Conservation (phyloP, 2,113 vertebrate species). For the Lipophrys pholis region DNA sequence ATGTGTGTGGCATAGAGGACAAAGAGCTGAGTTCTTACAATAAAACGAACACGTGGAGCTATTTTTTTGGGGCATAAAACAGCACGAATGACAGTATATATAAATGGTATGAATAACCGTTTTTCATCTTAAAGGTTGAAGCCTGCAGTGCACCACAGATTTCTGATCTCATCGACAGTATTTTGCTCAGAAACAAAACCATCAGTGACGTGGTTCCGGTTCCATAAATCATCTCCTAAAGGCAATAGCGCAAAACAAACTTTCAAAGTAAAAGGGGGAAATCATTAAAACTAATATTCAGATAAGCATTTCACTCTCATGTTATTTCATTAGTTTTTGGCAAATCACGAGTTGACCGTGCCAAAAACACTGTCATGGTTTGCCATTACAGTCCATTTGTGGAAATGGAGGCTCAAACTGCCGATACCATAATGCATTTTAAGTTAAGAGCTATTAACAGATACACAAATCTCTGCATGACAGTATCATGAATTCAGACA, state of each 20-base stretch:
- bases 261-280: no score
- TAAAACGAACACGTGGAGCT: neutral
- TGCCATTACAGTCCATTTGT: neutral
- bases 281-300: no score
- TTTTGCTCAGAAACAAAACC: slow-evolving; percentile 17
- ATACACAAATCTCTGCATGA: neutral
- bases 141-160: neutral
- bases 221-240: slow-evolving; percentile 17
- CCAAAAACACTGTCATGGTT: neutral
- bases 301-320: neutral
- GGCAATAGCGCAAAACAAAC: neutral
- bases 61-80: neutral
- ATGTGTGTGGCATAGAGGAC: neutral
- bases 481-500: no score
- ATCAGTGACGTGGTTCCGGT: slow-evolving; percentile 1
- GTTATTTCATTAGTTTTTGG: neutral
- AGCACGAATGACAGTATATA: neutral
- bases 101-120: neutral
- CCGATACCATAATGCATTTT: fast-evolving
- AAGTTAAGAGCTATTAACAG: neutral
- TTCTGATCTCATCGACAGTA: slow-evolving; percentile 25
- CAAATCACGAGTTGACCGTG: neutral
- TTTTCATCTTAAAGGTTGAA: no score
- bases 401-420: neutral
- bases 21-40: neutral